phyloP scores from a whole-genome alignment of 2,797 vertebrate species.

The Hephaestus fuliginosus region DNA sequence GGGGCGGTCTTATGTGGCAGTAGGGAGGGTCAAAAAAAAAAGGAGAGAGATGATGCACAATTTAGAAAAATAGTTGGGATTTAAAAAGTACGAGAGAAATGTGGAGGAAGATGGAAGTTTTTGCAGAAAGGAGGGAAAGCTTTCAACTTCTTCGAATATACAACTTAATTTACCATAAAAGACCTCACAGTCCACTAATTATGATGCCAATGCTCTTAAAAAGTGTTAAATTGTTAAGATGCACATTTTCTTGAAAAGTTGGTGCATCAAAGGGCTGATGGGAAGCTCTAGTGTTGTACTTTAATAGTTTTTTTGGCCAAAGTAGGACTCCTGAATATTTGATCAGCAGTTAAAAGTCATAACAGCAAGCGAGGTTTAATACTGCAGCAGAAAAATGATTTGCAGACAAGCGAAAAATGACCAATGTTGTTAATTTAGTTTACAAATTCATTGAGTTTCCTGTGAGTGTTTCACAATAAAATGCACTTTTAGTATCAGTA shows the following conservation, averaged over 20 bases:
- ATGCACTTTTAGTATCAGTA: background rate
- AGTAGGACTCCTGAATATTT: background rate
- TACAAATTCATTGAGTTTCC: background rate
- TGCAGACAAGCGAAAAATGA: background rate
- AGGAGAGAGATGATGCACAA: conserved; percentile 23
- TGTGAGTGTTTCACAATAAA: background rate
- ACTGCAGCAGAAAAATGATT: background rate
- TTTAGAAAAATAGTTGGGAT: conserved; percentile 42
- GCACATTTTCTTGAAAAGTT: background rate
- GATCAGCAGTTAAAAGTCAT: background rate
- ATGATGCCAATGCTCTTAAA: background rate
- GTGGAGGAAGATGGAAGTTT: background rate
- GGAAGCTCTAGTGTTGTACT: background rate
- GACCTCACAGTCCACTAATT: background rate
- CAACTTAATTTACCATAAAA: background rate
- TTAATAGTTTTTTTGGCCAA: background rate
- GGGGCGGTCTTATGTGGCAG: conserved; percentile 24
- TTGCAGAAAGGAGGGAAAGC: background rate
- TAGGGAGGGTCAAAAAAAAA: conserved; percentile 48
- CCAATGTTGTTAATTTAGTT: background rate
- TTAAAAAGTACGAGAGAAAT: conserved; percentile 8
- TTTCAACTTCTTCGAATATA: background rate
- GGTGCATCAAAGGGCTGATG: background rate
- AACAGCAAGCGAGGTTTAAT: background rate
- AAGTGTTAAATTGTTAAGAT: background rate